phyloP scores from a whole-genome alignment of 2,888 invertebrate species.

The Drosophila pseudotakahashii region DNA sequence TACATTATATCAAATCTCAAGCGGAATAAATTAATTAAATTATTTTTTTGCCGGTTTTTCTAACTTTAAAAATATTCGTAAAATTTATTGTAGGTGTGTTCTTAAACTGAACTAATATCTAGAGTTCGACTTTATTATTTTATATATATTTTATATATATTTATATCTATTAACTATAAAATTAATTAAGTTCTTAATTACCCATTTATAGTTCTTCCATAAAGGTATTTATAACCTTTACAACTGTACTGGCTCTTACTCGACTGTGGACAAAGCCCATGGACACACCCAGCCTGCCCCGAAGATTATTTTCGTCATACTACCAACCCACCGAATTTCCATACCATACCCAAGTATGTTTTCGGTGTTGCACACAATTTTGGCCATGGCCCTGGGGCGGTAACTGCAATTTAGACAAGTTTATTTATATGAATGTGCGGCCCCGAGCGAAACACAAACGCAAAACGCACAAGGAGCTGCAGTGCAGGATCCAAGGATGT shows the following conservation, averaged over 20 bases:
- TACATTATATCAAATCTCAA: no score
- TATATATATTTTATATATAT: no score
- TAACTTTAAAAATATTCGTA: no score
- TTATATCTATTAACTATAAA: no score
- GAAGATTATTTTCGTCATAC: slow-evolving; percentile 18
- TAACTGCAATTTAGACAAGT: slow-evolving; percentile 45
- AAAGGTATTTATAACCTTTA: neutral
- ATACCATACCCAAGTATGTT: neutral
- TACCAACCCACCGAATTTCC: neutral
- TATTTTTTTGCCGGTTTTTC: no score
- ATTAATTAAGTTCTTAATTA: no score
- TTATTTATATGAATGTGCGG: slow-evolving; percentile 45
- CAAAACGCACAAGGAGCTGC: neutral
- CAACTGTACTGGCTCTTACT: neutral
- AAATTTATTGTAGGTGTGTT: no score
- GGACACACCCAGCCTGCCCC: slow-evolving; percentile 9
- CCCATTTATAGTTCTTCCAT: no score
- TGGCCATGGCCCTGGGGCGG: slow-evolving; percentile 38
- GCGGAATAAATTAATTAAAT: no score
- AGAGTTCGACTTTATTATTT: no score
- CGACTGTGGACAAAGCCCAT: neutral
- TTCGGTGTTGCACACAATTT: slow-evolving; percentile 37
- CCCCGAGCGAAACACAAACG: neutral
- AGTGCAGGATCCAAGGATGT: neutral
- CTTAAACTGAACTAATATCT: no score